Percentiles rank a stretch among this genome's conserved stretches.
These are phyloP conservation scores for Parnassius glacialis DNA, from an alignment of 2,888 invertebrate genomes.

Conservation along the genomic window DNA sequence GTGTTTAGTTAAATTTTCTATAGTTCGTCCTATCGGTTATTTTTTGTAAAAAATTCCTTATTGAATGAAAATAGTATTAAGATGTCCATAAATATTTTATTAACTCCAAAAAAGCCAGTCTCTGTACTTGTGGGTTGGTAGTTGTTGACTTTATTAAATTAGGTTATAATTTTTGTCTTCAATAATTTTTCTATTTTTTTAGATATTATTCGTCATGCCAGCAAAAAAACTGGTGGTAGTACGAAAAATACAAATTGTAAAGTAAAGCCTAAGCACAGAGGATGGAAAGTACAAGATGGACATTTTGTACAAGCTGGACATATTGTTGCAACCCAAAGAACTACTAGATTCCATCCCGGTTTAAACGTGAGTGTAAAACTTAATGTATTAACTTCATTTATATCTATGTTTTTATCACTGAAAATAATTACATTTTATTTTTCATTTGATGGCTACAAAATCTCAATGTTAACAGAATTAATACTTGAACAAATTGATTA, in stretches of 20 bases:
- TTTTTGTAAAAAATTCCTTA: too few species aligned
- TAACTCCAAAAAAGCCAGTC: constrained; percentile 31
- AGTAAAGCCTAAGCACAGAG: constrained; percentile 87
- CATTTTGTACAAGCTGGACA: constrained; percentile 83
- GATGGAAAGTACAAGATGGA: constrained; percentile 89
- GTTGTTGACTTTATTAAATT: constrained; percentile 19
- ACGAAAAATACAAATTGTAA: constrained; percentile 85
- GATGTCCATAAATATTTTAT: constrained; percentile 14
- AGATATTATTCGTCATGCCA: constrained; percentile 82
- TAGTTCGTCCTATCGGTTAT: too few species aligned
- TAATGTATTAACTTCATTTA: too few species aligned
- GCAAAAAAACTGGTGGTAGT: constrained; percentile 88
- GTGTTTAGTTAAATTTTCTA: too few species aligned
- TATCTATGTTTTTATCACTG: too few species aligned
- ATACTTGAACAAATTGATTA: too few species aligned
- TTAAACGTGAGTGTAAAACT: constrained; percentile 81
- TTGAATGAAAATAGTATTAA: neutral
- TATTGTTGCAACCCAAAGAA: constrained; percentile 85
- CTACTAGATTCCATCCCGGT: constrained; percentile 89
- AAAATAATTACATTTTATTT: too few species aligned
- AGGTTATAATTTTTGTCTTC: constrained; percentile 7
- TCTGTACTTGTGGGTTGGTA: constrained; percentile 19
- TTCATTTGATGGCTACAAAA: too few species aligned
- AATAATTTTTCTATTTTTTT: constrained; percentile 30
- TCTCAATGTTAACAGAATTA: too few species aligned